Conservation (phyloP, 2,113 vertebrate genomes). For the Phasianus colchicus region DNA sequence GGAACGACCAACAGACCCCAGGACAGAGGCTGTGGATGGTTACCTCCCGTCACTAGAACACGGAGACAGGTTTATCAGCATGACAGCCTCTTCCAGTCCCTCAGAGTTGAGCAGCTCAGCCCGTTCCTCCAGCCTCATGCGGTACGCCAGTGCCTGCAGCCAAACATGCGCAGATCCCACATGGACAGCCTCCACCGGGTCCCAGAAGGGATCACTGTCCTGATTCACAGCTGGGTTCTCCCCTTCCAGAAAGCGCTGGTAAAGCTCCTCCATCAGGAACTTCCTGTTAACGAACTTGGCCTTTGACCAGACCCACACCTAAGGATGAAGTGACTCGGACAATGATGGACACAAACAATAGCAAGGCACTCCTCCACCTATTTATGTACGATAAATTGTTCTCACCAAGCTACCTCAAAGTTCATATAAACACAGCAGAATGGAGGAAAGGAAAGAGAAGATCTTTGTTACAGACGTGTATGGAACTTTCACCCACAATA, state of each 20-base stretch:
- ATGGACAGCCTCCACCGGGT: constrained; percentile 84
- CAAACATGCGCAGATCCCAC: constrained; percentile 89
- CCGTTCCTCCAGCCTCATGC: constrained; percentile 85
- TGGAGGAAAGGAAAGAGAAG: not conserved
- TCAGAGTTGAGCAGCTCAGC: constrained; percentile 87
- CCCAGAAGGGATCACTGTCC: constrained; percentile 89
- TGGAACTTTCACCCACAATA: not conserved
- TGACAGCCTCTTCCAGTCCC: constrained; percentile 83
- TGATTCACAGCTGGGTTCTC: constrained; percentile 26
- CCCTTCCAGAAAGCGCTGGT: constrained; percentile 80
- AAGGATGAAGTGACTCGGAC: not conserved
- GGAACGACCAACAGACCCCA: not conserved
- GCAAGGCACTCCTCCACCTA: not conserved
- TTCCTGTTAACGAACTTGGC: constrained; percentile 91
- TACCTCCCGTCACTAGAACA: constrained; percentile 84
- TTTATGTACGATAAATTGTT: not conserved
- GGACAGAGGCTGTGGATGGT: not conserved
- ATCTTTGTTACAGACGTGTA: not conserved
- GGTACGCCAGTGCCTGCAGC: constrained; percentile 89
- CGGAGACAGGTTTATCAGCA: constrained; percentile 81
- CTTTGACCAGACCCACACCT: constrained; percentile 94
- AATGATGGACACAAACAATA: not conserved
- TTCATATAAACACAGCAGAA: not conserved
- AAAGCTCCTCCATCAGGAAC: constrained; percentile 90
- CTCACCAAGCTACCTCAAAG: not conserved